A percentile compares a stretch with the other conserved stretches of the same genome.
Conservation (phyloP, 2,888 invertebrate genomes). For the Pheosia gnoma region DNA sequence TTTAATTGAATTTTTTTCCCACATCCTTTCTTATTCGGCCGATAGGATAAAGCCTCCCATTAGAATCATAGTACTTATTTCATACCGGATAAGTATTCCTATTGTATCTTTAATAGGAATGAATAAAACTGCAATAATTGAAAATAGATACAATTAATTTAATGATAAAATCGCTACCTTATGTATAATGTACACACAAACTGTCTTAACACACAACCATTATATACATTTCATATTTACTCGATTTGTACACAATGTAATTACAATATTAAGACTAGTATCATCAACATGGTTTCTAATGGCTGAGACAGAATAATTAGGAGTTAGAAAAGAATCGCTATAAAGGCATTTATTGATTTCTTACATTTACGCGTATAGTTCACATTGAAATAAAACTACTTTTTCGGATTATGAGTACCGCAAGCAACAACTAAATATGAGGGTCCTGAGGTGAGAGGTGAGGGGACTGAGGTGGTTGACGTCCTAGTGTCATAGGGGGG, state of each 20-base stretch:
- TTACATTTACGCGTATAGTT: no score
- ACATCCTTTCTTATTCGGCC: no score
- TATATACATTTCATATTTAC: conserved; percentile 52
- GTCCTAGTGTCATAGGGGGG: no score
- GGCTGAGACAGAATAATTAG: conserved; percentile 6
- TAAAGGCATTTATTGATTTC: no score
- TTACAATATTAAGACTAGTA: conserved; percentile 45
- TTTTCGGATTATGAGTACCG: no score
- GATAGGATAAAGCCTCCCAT: no score
- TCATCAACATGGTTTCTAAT: conserved; percentile 30
- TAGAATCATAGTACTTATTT: no score
- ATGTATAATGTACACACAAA: conserved; percentile 68
- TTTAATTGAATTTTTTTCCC: no score
- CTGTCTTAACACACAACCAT: conserved; percentile 46
- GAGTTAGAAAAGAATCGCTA: neutral
- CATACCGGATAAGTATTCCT: neutral
- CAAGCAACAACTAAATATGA: no score
- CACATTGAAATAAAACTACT: no score
- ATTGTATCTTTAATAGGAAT: neutral
- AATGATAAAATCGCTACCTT: conserved; percentile 67
- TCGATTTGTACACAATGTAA: conserved; percentile 55
- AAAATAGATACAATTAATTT: conserved; percentile 80
- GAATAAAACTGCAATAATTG: conserved; percentile 57
- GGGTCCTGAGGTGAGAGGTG: no score
- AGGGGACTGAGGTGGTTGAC: no score